phyloP scores from a whole-genome alignment of 2,797 vertebrate species.

The Aldrovandia affinis region DNA sequence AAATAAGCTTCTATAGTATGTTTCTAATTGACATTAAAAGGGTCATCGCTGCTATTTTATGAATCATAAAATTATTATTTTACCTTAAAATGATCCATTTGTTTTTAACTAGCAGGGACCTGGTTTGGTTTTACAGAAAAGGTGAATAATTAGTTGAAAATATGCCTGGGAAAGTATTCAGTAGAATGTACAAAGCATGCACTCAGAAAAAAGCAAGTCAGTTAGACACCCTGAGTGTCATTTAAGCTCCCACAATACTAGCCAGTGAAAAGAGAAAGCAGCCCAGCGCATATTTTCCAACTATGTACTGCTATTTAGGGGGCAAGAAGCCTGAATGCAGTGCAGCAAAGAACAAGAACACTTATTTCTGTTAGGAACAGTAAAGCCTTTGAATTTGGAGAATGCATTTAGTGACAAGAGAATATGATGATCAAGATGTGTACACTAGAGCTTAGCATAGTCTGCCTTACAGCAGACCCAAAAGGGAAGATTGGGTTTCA shows the following conservation, averaged over 20 bases:
- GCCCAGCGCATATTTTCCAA: not conserved
- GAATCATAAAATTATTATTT: not conserved
- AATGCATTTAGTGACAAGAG: constrained; percentile 24
- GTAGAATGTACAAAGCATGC: not conserved
- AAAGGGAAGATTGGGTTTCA: constrained; percentile 71
- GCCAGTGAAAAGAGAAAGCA: constrained; percentile 2
- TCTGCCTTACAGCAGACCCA: constrained; percentile 61
- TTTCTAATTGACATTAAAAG: not conserved
- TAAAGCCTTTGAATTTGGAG: not conserved
- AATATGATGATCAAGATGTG: constrained; percentile 24
- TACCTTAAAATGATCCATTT: not conserved
- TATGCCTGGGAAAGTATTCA: not conserved
- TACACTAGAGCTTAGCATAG: not conserved
- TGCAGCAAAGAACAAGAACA: constrained; percentile 12
- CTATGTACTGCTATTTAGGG: not conserved
- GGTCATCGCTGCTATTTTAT: not conserved
- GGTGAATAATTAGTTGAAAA: not conserved
- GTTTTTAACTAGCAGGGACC: not conserved
- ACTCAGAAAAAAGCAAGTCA: too few relatives aligned
- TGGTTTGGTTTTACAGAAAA: not conserved
- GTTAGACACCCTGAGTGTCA: not conserved
- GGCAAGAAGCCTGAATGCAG: not conserved
- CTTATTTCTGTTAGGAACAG: not conserved
- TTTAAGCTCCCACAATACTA: constrained; percentile 2
- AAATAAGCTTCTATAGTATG: not conserved